phyloP scores from a whole-genome alignment of 1,140 invertebrate species.

The Drosophila ambigua region DNA sequence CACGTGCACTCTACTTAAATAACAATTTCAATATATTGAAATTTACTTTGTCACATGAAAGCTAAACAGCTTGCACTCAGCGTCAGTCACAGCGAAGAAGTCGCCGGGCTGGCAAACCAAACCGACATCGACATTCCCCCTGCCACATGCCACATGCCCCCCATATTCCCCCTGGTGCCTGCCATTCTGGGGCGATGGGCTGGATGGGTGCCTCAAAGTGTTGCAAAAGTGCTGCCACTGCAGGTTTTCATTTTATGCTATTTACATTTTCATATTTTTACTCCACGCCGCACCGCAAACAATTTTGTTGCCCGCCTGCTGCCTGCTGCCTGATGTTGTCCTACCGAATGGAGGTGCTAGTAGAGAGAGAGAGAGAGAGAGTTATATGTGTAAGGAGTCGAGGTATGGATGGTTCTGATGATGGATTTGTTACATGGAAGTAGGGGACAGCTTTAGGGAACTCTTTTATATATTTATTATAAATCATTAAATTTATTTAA shows the following conservation, averaged over 20 bases:
- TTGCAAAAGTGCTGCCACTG: conserved; percentile 76
- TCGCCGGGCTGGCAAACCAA: conserved; percentile 12
- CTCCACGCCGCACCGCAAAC: conserved; percentile 66
- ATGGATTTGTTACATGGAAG: background rate
- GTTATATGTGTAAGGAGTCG: too few relatives aligned
- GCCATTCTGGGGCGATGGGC: conserved; percentile 16
- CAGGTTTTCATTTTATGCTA: conserved; percentile 77
- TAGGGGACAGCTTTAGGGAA: too few relatives aligned
- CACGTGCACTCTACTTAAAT: conserved; percentile 79
- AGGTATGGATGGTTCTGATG: conserved; percentile 5
- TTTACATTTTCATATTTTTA: conserved; percentile 78
- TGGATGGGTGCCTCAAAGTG: conserved; percentile 43
- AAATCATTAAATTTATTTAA: background rate
- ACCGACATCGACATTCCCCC: conserved; percentile 2
- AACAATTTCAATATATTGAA: conserved; percentile 83
- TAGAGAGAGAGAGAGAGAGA: too few relatives aligned
- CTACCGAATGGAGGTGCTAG: conserved; percentile 11
- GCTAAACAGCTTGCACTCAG: conserved; percentile 79
- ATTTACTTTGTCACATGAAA: conserved; percentile 82
- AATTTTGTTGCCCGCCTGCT: conserved; percentile 44
- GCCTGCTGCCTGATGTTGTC: conserved; percentile 13
- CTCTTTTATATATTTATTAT: too few relatives aligned
- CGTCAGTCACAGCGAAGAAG: conserved; percentile 63
- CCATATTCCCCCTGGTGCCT: background rate
- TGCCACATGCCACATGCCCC: background rate